Conservation (phyloP, 2,113 vertebrate species). For the Phyllostomus hastatus region DNA sequence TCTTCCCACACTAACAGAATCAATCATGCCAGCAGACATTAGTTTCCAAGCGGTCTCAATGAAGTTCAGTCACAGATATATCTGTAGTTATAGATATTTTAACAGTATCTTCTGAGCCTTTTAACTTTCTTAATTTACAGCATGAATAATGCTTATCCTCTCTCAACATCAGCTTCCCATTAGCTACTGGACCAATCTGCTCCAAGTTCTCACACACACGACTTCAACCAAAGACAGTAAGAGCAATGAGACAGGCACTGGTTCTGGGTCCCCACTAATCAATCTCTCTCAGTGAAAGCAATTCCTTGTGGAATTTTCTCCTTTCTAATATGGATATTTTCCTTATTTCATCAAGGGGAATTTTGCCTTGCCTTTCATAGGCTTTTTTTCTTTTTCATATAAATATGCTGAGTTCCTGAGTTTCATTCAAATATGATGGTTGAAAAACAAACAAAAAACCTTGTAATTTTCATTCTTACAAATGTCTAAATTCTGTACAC, state of each 20-base stretch:
- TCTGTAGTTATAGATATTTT: not conserved
- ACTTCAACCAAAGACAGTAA: not conserved
- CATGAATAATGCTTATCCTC: not conserved
- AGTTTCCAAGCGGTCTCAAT: not conserved
- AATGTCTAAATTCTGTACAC: not conserved
- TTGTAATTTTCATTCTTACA: not conserved
- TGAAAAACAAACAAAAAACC: too few relatives aligned
- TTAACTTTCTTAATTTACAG: constrained; percentile 5
- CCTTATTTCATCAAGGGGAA: too few relatives aligned
- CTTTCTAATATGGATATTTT: not conserved
- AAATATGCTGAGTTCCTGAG: not conserved
- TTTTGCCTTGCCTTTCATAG: not conserved
- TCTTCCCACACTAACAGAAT: not conserved
- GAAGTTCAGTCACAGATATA: not conserved
- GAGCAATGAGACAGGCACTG: not conserved
- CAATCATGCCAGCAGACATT: not conserved
- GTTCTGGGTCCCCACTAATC: not conserved
- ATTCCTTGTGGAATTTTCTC: not conserved
- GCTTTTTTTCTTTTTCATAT: not conserved
- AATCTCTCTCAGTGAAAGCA: not conserved
- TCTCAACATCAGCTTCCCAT: not conserved
- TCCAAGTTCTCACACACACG: not conserved
- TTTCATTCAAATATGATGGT: too few relatives aligned
- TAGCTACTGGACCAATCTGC: not conserved
- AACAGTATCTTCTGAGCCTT: not conserved